Evolutionary conservation across 2,113 vertebrate genomes (phyloP).

Genomic region (Eulemur macaco): DNA sequence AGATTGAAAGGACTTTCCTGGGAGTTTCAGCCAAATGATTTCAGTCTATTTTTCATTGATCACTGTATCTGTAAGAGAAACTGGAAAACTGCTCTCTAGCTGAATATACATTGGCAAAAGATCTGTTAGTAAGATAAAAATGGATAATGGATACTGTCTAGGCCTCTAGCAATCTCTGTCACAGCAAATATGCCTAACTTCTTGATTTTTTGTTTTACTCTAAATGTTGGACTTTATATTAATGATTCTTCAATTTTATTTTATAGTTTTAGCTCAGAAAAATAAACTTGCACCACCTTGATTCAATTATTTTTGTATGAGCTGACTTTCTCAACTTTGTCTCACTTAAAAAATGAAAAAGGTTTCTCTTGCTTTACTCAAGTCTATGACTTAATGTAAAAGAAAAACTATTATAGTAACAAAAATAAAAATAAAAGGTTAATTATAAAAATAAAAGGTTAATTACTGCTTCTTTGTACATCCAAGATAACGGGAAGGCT

Average conservation of each 20-base stretch:
- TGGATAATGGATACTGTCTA: neutral
- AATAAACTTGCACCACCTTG: neutral
- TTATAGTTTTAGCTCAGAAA: neutral
- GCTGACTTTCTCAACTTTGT: neutral
- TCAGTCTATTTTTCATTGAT: neutral
- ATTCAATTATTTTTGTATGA: neutral
- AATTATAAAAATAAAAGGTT: neutral
- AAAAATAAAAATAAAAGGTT: neutral
- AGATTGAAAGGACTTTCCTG: neutral
- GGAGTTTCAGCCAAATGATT: neutral
- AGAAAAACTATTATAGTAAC: neutral
- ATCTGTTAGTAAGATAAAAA: neutral
- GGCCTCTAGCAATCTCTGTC: neutral
- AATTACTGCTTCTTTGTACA: neutral
- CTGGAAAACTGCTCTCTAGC: neutral
- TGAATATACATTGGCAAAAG: neutral
- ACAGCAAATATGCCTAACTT: neutral
- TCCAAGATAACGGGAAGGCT: neutral
- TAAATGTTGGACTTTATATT: neutral
- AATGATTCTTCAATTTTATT: neutral
- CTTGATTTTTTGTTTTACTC: neutral
- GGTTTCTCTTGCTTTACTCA: neutral
- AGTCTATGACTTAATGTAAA: neutral
- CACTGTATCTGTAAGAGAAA: neutral
- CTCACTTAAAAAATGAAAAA: neutral